A percentile compares a stretch with the other conserved stretches of the same genome.
phyloP scores from a whole-genome alignment of 2,888 invertebrate genomes.

The Elysia crispata region DNA sequence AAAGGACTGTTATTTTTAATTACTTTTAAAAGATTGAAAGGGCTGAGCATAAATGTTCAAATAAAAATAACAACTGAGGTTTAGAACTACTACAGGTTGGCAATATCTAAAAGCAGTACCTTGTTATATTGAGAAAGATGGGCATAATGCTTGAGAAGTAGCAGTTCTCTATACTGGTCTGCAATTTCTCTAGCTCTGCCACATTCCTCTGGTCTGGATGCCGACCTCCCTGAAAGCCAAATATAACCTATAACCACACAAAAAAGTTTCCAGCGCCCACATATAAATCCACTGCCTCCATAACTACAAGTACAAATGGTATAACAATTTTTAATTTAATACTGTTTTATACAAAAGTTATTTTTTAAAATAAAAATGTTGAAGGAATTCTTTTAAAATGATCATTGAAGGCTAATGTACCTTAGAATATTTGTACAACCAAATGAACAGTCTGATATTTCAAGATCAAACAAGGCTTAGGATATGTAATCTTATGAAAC shows the following conservation, averaged over 20 bases:
- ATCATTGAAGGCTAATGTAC: not conserved
- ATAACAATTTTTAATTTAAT: not conserved
- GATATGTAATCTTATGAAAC: too few species aligned
- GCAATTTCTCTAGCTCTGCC: slow-evolving; percentile 64
- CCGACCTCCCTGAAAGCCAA: slow-evolving; percentile 68
- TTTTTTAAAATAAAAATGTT: not conserved
- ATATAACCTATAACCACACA: too few species aligned
- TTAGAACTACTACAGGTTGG: too few species aligned
- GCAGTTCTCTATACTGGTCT: slow-evolving; percentile 71
- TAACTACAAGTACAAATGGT: not conserved
- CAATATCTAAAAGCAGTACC: slow-evolving; percentile 53
- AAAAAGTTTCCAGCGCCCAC: too few species aligned
- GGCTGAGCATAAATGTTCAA: too few species aligned
- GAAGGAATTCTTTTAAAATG: not conserved
- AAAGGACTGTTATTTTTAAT: too few species aligned
- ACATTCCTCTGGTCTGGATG: slow-evolving; percentile 67
- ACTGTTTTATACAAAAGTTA: not conserved
- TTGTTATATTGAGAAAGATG: slow-evolving; percentile 70
- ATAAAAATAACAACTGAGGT: too few species aligned
- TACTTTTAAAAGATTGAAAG: too few species aligned
- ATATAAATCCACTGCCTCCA: too few species aligned
- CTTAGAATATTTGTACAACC: not conserved
- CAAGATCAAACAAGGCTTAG: too few species aligned
- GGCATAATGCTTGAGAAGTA: slow-evolving; percentile 72
- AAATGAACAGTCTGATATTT: too few species aligned